Evolutionary conservation across 2,888 invertebrate species (phyloP).

Genomic region (Anthophora plumipes): DNA sequence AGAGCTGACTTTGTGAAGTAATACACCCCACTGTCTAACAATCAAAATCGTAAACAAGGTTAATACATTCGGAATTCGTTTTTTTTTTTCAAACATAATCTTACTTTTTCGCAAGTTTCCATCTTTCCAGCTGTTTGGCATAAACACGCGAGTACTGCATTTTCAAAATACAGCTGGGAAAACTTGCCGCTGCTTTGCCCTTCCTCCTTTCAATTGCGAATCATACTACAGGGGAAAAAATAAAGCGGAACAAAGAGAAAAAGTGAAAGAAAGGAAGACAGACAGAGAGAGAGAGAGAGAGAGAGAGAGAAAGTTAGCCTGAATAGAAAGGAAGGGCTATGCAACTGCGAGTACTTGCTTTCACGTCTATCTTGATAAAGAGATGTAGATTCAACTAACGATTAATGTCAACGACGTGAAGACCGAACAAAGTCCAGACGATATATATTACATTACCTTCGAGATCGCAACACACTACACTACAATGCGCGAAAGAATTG

Average conservation of each 20-base stretch:
- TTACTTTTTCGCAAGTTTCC: slow-evolving; percentile 7
- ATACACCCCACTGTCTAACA: slow-evolving; percentile 3
- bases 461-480: slow-evolving; percentile 7
- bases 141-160: background rate
- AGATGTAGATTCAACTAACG: background rate
- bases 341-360: background rate
- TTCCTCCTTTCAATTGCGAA: too few relatives aligned
- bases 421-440: background rate
- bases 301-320: background rate
- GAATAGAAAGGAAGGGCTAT: background rate
- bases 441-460: slow-evolving; percentile 5
- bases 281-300: background rate
- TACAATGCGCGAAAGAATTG: background rate
- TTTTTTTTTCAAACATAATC: slow-evolving; percentile 20
- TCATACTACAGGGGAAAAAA: background rate
- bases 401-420: background rate
- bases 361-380: background rate
- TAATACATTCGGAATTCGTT: slow-evolving; percentile 40
- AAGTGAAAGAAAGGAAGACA: background rate
- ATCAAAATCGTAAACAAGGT: slow-evolving; percentile 24
- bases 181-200: background rate
- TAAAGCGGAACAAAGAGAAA: background rate
- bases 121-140: background rate
- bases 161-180: background rate
- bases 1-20: slow-evolving; percentile 37